Conservation (phyloP, 1,140 invertebrate genomes). For the Philotrypesis tridentata region DNA sequence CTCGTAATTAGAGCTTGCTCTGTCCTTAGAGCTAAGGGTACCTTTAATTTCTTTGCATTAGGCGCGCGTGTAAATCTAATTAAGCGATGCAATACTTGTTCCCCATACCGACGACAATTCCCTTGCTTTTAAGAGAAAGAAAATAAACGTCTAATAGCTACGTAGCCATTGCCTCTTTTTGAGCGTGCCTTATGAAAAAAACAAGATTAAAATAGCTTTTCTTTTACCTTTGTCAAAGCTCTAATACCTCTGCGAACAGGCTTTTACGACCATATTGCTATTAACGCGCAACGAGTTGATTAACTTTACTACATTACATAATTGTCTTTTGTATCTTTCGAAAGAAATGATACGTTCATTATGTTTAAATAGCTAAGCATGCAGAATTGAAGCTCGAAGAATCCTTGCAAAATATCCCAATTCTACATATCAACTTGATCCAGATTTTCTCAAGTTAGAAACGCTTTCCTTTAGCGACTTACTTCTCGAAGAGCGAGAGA, state of each 20-base stretch:
- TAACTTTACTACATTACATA: background rate
- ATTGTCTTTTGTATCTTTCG: too few relatives aligned
- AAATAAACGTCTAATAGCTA: too few relatives aligned
- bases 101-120: background rate
- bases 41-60: slow-evolving; percentile 32
- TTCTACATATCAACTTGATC: background rate
- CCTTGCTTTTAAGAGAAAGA: background rate
- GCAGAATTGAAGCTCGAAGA: background rate
- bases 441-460: background rate
- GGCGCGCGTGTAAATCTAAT: slow-evolving; percentile 40
- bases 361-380: too few relatives aligned
- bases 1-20: slow-evolving; percentile 24
- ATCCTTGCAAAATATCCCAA: background rate
- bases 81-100: slow-evolving; percentile 15
- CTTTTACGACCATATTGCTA: slow-evolving; percentile 2
- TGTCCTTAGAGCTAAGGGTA: background rate
- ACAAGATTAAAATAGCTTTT: slow-evolving; percentile 30
- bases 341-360: too few relatives aligned
- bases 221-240: background rate
- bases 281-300: background rate
- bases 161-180: background rate
- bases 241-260: background rate
- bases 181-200: slow-evolving; percentile 38
- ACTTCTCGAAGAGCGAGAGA: background rate
- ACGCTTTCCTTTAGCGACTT: background rate